Evolutionary conservation across 2,888 invertebrate species (phyloP).

Genomic region (Drosophila neoperkinsi): DNA sequence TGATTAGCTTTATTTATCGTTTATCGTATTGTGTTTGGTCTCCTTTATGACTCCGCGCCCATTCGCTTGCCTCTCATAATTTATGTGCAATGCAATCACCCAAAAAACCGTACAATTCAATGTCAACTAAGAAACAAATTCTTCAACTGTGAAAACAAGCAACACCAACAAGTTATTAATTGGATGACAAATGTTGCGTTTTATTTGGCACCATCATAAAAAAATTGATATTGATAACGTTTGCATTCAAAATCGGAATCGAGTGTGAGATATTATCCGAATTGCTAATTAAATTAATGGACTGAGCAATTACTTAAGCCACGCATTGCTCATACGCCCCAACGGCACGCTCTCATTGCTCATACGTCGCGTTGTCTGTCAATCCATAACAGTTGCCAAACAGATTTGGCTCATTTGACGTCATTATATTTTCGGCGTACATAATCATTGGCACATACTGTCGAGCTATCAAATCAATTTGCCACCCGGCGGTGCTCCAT

Average conservation of each 20-base stretch:
- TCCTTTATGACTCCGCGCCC: slow-evolving; percentile 46
- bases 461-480: slow-evolving; percentile 62
- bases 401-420: slow-evolving; percentile 63
- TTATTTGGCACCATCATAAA: slow-evolving; percentile 20
- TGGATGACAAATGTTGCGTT: slow-evolving; percentile 19
- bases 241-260: slow-evolving; percentile 23
- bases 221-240: slow-evolving; percentile 2
- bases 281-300: slow-evolving; percentile 67
- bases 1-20: slow-evolving; percentile 53
- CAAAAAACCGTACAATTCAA: slow-evolving; percentile 38
- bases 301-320: slow-evolving; percentile 15
- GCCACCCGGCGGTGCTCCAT: slow-evolving; percentile 47
- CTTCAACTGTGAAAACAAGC: background rate
- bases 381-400: slow-evolving; percentile 31
- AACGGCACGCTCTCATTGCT: slow-evolving; percentile 18
- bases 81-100: slow-evolving; percentile 46
- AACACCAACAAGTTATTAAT: slow-evolving; percentile 9
- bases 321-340: slow-evolving; percentile 45
- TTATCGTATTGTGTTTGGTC: slow-evolving; percentile 28
- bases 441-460: slow-evolving; percentile 46
- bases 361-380: slow-evolving; percentile 41
- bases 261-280: slow-evolving; percentile 49
- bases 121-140: slow-evolving; percentile 21
- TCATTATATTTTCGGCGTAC: slow-evolving; percentile 58
- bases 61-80: slow-evolving; percentile 20